Evolutionary conservation across 2,113 vertebrate genomes (phyloP).

Genomic region (Brienomyrus brachyistius): DNA sequence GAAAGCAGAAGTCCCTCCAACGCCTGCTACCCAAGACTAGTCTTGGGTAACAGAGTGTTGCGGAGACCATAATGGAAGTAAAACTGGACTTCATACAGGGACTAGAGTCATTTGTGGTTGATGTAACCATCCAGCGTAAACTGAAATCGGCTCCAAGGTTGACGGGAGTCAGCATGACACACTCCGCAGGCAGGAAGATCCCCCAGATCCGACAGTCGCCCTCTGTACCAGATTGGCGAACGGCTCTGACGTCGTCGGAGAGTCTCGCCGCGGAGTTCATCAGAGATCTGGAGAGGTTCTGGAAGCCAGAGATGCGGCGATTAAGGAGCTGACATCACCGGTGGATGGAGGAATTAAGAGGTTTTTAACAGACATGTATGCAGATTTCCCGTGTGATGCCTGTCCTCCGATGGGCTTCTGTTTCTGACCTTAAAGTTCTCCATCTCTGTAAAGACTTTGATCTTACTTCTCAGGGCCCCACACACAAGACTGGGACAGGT

Average conservation of each 20-base stretch:
- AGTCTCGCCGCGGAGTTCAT: constrained; percentile 82
- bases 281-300: constrained; percentile 80
- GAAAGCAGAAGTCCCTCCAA: neutral
- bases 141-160: neutral
- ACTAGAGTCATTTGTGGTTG: neutral
- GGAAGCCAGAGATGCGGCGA: neutral
- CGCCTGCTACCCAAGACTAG: neutral
- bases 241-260: constrained; percentile 78
- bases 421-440: constrained; percentile 80
- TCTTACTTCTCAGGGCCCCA: constrained; percentile 75
- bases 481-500: constrained; percentile 67
- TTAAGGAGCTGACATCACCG: neutral
- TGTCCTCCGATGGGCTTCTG: neutral
- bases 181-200: neutral
- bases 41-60: neutral
- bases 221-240: constrained; percentile 86
- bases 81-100: neutral
- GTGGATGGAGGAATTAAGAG: neutral
- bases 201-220: constrained; percentile 41
- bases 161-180: neutral
- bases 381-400: neutral
- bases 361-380: too few relatives aligned
- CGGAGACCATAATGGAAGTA: neutral
- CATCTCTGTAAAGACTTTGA: constrained; percentile 73
- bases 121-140: neutral